phyloP scores from a whole-genome alignment of 2,113 vertebrate genomes.

The Colinus virginianus region DNA sequence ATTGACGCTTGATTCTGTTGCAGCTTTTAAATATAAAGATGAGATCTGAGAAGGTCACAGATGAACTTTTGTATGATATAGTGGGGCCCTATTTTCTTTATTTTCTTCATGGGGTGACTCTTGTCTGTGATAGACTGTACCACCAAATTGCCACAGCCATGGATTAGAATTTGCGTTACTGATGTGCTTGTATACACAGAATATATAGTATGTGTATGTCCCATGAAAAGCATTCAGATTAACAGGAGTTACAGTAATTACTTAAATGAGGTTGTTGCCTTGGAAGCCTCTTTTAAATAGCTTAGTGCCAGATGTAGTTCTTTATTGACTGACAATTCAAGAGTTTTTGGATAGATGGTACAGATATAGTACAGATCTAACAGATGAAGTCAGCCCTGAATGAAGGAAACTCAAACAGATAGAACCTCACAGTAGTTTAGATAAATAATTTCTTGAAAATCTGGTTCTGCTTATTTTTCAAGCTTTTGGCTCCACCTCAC shows the following conservation, averaged over 20 bases:
- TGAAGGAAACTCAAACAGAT: not conserved
- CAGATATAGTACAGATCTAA: not conserved
- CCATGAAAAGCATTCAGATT: not conserved
- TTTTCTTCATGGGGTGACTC: not conserved
- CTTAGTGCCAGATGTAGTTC: not conserved
- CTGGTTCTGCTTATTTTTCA: conserved; percentile 50
- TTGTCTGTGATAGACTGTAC: not conserved
- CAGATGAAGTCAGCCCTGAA: not conserved
- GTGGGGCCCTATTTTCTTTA: not conserved
- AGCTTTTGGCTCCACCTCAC: not conserved
- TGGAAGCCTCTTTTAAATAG: not conserved
- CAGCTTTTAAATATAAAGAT: not conserved
- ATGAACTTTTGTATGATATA: not conserved
- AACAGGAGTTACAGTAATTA: not conserved
- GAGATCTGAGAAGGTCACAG: not conserved
- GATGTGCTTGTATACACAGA: not conserved
- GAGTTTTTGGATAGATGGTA: not conserved
- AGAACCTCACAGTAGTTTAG: not conserved
- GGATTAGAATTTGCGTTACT: not conserved
- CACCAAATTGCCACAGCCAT: not conserved
- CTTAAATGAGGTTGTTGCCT: not conserved
- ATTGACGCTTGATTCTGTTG: not conserved
- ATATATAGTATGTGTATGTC: not conserved
- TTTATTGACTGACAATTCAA: not conserved
- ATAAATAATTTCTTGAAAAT: conserved; percentile 12